Evolutionary conservation across 2,888 invertebrate species (phyloP).

Genomic region (Marronus borbonicus): DNA sequence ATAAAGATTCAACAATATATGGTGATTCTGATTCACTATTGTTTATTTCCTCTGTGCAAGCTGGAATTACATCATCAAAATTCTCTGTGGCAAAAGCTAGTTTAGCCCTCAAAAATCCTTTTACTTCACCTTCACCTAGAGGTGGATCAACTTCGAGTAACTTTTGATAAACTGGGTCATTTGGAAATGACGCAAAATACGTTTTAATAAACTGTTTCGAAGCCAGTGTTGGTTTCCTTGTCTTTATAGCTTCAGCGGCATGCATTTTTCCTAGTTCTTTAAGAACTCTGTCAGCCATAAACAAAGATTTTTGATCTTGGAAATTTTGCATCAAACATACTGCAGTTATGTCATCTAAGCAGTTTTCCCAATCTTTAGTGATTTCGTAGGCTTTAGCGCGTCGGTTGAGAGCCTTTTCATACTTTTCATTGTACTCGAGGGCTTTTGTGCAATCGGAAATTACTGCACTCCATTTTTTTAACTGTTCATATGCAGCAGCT

Average conservation of each 20-base stretch:
- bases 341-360: slow-evolving; percentile 93
- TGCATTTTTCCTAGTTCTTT: slow-evolving; percentile 85
- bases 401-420: slow-evolving; percentile 89
- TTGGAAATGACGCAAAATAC: slow-evolving; percentile 90
- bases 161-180: slow-evolving; percentile 83
- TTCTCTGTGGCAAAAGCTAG: slow-evolving; percentile 79
- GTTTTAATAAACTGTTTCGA: slow-evolving; percentile 89
- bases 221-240: slow-evolving; percentile 82
- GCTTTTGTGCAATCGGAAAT: slow-evolving; percentile 91
- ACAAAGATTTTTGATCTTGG: slow-evolving; percentile 84
- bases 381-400: slow-evolving; percentile 89
- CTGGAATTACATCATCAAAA: slow-evolving; percentile 84
- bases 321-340: slow-evolving; percentile 94
- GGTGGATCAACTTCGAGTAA: slow-evolving; percentile 69
- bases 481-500: slow-evolving; percentile 94
- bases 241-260: slow-evolving; percentile 82
- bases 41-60: slow-evolving; percentile 86
- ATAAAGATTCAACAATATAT: slow-evolving; percentile 80
- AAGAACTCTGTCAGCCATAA: slow-evolving; percentile 90
- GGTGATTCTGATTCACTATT: slow-evolving; percentile 75
- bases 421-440: slow-evolving; percentile 86
- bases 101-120: slow-evolving; percentile 81
- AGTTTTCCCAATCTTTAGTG: slow-evolving; percentile 83
- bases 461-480: slow-evolving; percentile 88
- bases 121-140: slow-evolving; percentile 65